Conservation (phyloP, 2,888 invertebrate genomes). For the Leptopilina drosophilae region DNA sequence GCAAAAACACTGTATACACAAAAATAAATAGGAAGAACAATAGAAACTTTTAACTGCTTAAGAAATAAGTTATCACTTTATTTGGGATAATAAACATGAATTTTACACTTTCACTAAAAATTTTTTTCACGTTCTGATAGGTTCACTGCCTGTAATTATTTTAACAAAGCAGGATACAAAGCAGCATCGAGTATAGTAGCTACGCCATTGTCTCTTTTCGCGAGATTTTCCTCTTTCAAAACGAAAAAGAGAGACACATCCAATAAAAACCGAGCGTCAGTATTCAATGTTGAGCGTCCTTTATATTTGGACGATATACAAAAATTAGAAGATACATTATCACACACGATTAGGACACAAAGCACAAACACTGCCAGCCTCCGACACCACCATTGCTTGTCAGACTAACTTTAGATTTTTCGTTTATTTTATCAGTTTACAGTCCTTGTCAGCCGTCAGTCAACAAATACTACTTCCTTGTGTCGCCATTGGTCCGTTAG, state of each 20-base stretch:
- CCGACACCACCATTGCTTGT: constrained; percentile 8
- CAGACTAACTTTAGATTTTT: background rate
- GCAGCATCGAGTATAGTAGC: constrained; percentile 29
- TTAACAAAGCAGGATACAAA: constrained; percentile 29
- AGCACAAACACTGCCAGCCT: background rate
- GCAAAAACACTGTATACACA: constrained; percentile 42
- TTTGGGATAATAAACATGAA: constrained; percentile 8
- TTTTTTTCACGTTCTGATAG: background rate
- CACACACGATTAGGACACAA: background rate
- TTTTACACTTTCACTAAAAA: background rate
- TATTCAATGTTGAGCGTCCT: constrained; percentile 5
- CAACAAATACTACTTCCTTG: constrained; percentile 6
- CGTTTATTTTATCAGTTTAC: constrained; percentile 15
- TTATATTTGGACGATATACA: constrained; percentile 11
- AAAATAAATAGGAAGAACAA: constrained; percentile 2
- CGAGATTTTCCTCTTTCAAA: constrained; percentile 11
- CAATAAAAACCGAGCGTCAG: background rate
- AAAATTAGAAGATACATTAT: constrained; percentile 12
- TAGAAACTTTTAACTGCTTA: background rate
- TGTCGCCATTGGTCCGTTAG: constrained; percentile 5
- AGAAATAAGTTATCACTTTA: background rate
- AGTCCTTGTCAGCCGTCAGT: background rate
- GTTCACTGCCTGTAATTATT: constrained; percentile 9
- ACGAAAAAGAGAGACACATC: background rate
- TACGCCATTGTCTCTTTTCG: constrained; percentile 38